phyloP scores from a whole-genome alignment of 1,140 invertebrate species.

The Glossosoma conforme region DNA sequence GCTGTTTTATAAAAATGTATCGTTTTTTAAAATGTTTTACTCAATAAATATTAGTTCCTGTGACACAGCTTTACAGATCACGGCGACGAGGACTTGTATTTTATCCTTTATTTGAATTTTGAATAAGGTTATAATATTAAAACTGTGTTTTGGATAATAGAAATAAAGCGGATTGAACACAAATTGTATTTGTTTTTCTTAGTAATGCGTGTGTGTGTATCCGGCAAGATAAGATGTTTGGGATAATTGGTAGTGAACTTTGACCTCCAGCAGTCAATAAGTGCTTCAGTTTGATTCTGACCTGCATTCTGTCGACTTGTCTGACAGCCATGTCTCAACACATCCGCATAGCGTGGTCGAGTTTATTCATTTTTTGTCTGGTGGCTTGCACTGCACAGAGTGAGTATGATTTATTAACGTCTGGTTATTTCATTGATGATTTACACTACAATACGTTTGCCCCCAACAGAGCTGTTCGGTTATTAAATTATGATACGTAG shows the following conservation, averaged over 20 bases:
- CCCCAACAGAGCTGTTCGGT: no score
- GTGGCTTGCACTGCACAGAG: slow-evolving; percentile 4
- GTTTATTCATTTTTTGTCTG: slow-evolving; percentile 12
- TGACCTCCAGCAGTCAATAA: neutral
- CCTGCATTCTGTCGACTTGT: slow-evolving; percentile 20
- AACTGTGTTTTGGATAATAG: neutral
- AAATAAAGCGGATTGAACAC: neutral
- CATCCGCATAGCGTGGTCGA: slow-evolving; percentile 1
- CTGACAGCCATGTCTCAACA: slow-evolving; percentile 6
- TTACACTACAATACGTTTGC: no score
- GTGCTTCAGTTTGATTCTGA: slow-evolving; percentile 5
- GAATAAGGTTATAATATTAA: no score
- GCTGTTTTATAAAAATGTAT: no score
- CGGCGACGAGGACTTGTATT: no score
- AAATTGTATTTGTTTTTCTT: neutral
- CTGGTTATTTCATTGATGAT: no score
- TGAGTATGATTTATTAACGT: no score
- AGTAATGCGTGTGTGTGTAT: neutral
- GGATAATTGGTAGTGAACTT: slow-evolving; percentile 1
- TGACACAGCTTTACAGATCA: no score
- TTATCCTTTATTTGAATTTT: no score
- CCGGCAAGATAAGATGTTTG: neutral
- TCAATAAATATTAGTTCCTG: no score
- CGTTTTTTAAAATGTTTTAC: no score
- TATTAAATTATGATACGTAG: no score